Base-by-base conservation (phyloP, 2,888 invertebrate genomes). In the Melanotus villosus region DNA sequence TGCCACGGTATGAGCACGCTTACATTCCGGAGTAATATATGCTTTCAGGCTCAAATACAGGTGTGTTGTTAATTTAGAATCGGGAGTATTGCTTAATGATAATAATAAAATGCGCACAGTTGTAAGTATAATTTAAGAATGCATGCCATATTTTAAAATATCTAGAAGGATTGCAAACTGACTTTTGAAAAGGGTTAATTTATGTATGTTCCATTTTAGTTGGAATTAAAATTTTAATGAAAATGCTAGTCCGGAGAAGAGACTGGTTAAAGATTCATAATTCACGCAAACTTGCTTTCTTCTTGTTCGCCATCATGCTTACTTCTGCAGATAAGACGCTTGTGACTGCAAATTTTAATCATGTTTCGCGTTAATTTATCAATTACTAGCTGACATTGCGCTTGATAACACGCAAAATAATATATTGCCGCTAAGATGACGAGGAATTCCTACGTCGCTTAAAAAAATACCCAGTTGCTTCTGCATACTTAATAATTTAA, bases 151-250 rank as follows among this genome's bases (percentile, higher is more conserved):
- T n/a, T 32, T n/a, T 52, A 41, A 16, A 52, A 50, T 43, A 34
- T 32, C 52, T 47, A 23, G 34, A 54, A 59, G 50, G 54, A 50
- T 32, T 36, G 43, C 45, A 73, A 65, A 67, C 64, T 56, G 23
- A 62, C 54, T 73, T 73, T 74, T 75, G 73, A 75, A 73, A 68
- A 75, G 74, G 74, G 75, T 75, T 76, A 76, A 76, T 76, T 76
- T 76, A 76, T 76, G 75, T 72, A 69, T 73, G 75, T 75, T 75
- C 72, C 74, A 75, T 76, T 75, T 73, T 76, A 75, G 72, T 75
- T 74, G 68, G 71, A 70, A 77, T 77, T 77, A 77, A 76, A 77
- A 77, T 76, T 75, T 77, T 77, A 77, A 77, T 77, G 75, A 76
- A 75, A 77, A 73, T 69, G 71, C 74, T 74, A 66, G 73, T 68